A percentile compares a stretch with the other conserved stretches of the same genome.
phyloP scores from a whole-genome alignment of 53 echinoderm and acorn worm genomes.

The Antedon mediterranea region DNA sequence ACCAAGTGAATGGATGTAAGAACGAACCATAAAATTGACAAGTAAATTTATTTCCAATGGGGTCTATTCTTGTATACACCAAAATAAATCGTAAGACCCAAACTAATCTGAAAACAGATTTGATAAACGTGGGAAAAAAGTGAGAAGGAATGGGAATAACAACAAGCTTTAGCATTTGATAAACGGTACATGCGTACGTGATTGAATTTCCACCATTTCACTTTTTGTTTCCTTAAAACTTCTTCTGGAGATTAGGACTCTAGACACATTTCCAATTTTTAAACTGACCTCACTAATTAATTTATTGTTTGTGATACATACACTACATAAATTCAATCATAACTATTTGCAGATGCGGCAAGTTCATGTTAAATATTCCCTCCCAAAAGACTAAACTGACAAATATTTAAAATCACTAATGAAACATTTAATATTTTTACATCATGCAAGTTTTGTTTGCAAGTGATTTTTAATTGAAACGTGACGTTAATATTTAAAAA shows the following conservation, averaged over 20 bases:
- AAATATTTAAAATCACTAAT: too few species aligned
- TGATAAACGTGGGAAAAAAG: not conserved
- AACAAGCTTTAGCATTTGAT: not conserved
- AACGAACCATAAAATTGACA: too few species aligned
- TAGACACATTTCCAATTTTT: not conserved
- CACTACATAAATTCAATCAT: not conserved
- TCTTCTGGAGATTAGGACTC: not conserved
- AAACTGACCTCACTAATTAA: not conserved
- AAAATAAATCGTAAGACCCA: not conserved
- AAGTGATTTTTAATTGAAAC: too few species aligned
- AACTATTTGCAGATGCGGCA: not conserved
- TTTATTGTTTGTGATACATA: not conserved
- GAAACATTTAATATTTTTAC: too few species aligned
- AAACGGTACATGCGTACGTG: not conserved
- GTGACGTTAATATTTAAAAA: too few species aligned
- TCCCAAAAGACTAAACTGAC: not conserved
- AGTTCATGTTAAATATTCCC: not conserved
- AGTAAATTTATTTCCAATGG: too few species aligned
- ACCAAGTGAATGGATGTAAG: too few species aligned
- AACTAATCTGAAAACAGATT: not conserved
- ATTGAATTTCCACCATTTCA: not conserved
- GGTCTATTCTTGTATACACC: too few species aligned
- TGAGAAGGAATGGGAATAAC: not conserved
- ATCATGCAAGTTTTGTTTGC: too few species aligned
- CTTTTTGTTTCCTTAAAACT: not conserved